These are phyloP conservation scores for Caenorhabditis tropicalis DNA, from an alignment of 1,140 invertebrate species.

Conservation along the genomic window DNA sequence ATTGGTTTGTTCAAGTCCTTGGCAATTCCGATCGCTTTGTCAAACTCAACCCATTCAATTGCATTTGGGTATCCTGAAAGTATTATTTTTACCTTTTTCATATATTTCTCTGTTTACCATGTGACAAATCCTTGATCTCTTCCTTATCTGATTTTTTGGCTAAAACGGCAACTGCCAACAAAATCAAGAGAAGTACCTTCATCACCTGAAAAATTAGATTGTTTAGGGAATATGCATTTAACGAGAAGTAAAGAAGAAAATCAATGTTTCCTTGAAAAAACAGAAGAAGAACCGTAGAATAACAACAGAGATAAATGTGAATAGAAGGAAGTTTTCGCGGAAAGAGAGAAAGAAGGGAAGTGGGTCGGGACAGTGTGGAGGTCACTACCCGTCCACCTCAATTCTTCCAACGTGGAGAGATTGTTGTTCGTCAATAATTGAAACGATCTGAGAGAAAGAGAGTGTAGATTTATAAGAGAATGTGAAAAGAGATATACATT, in stretches of 20 bases:
- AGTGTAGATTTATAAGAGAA: background rate
- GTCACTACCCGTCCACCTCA: slow-evolving; percentile 6
- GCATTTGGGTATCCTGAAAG: slow-evolving; percentile 67
- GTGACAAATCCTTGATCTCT: slow-evolving; percentile 7
- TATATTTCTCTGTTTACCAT: background rate
- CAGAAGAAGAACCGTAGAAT: background rate
- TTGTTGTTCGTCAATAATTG: background rate
- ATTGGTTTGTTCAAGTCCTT: slow-evolving; percentile 70
- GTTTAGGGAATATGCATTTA: too few species aligned
- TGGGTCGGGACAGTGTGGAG: slow-evolving; percentile 9
- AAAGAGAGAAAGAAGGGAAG: background rate
- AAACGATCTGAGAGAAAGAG: background rate
- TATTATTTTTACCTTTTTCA: background rate
- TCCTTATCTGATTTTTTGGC: background rate
- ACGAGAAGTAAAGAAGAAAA: too few species aligned
- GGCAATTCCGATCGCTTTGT: slow-evolving; percentile 65
- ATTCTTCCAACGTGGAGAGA: slow-evolving; percentile 7
- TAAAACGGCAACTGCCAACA: background rate
- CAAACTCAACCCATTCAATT: slow-evolving; percentile 69
- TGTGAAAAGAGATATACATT: background rate
- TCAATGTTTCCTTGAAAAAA: background rate
- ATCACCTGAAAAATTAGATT: slow-evolving; percentile 29
- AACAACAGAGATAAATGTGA: slow-evolving; percentile 1
- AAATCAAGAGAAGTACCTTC: slow-evolving; percentile 17
- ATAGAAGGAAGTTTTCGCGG: background rate